These are phyloP conservation scores for Poeciliopsis infans DNA, from an alignment of 2,797 vertebrate genomes.

Conservation along the genomic window DNA sequence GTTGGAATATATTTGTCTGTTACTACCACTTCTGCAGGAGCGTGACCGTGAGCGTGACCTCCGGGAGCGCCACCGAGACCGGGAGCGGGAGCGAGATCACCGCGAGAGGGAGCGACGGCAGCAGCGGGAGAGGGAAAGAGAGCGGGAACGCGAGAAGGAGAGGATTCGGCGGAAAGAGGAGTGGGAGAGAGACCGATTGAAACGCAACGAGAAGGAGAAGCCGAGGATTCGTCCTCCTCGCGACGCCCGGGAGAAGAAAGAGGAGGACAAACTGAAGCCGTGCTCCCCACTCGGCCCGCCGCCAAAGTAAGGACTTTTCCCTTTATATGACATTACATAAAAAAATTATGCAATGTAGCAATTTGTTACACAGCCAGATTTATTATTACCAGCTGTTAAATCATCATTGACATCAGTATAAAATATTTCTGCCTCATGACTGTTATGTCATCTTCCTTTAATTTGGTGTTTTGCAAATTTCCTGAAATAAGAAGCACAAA, in stretches of 20 bases:
- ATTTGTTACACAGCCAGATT: not conserved
- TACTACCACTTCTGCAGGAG: slow-evolving; percentile 72
- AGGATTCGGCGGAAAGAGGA: slow-evolving; percentile 87
- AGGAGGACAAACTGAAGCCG: slow-evolving; percentile 90
- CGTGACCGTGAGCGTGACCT: slow-evolving; percentile 86
- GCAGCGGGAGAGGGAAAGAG: slow-evolving; percentile 86
- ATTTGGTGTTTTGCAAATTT: not conserved
- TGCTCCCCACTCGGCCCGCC: slow-evolving; percentile 85
- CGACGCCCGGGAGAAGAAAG: slow-evolving; percentile 86
- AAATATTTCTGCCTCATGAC: not conserved
- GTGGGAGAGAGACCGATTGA: slow-evolving; percentile 82
- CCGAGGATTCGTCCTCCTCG: slow-evolving; percentile 76
- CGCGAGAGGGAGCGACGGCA: slow-evolving; percentile 88
- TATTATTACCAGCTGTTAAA: not conserved
- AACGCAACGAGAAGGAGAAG: slow-evolving; percentile 83
- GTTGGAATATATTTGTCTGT: not conserved
- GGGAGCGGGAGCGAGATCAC: slow-evolving; percentile 90
- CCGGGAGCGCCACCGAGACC: slow-evolving; percentile 85
- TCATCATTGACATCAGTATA: not conserved
- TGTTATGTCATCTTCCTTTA: not conserved
- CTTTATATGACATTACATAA: not conserved
- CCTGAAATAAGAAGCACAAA: not conserved
- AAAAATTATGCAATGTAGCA: not conserved
- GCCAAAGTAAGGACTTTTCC: slow-evolving; percentile 79
- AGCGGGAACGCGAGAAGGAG: slow-evolving; percentile 89